Percentiles rank a stretch among this genome's conserved stretches.
Conservation (phyloP, 2,797 vertebrate species). For the Schizopygopsis malacanthus region DNA sequence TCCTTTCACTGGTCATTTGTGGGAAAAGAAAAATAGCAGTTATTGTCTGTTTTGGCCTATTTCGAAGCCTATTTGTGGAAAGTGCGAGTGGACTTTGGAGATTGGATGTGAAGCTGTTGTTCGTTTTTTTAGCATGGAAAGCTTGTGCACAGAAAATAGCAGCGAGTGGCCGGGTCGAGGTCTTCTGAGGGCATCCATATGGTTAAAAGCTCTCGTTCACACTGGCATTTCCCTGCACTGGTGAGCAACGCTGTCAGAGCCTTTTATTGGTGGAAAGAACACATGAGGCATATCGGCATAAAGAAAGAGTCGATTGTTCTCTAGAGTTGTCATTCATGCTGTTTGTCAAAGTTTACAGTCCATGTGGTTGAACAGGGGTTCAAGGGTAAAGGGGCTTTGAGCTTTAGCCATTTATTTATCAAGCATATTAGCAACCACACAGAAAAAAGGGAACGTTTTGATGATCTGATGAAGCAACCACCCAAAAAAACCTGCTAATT, state of each 20-base stretch:
- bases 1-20: not conserved
- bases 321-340: conserved; percentile 20
- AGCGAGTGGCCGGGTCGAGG: conserved; percentile 44
- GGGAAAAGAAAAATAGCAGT: not conserved
- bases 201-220: not conserved
- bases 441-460: too few relatives aligned
- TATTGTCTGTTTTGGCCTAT: not conserved
- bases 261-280: not conserved
- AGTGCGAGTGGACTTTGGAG: not conserved
- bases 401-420: not conserved
- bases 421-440: not conserved
- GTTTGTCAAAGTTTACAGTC: conserved; percentile 32
- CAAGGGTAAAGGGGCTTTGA: conserved; percentile 3
- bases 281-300: conserved; percentile 23
- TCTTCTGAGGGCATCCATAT: conserved; percentile 62
- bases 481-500: too few relatives aligned
- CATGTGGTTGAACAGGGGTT: not conserved
- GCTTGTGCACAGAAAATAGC: not conserved
- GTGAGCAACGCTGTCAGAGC: conserved; percentile 23
- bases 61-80: not conserved
- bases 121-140: not conserved
- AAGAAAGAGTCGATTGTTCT: conserved; percentile 26
- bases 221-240: not conserved
- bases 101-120: conserved; percentile 1
- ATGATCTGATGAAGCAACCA: too few relatives aligned